Conservation (phyloP, 1,140 invertebrate species). For the Drosophila prosaltans region DNA sequence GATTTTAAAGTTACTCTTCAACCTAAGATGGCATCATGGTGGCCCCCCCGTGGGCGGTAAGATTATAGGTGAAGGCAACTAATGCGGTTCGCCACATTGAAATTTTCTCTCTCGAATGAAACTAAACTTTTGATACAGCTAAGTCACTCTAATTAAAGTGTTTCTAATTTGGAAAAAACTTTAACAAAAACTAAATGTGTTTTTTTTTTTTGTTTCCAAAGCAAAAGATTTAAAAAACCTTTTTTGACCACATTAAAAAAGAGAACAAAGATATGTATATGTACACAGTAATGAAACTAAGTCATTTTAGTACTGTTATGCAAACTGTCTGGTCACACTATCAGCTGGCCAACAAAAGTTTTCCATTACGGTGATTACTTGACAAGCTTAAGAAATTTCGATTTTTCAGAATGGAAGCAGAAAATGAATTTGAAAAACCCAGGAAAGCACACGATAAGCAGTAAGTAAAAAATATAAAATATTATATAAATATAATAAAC, state of each 20-base stretch:
- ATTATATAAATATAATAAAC: no score
- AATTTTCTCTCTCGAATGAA: neutral
- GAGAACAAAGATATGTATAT: no score
- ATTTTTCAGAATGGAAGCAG: constrained; percentile 19
- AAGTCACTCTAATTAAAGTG: constrained; percentile 22
- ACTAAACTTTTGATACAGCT: neutral
- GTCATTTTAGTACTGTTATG: neutral
- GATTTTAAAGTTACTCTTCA: constrained; percentile 9
- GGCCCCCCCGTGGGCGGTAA: neutral
- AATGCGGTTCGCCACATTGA: neutral
- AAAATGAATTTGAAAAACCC: constrained; percentile 16
- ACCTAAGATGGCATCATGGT: neutral
- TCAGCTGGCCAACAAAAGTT: neutral
- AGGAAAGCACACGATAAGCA: constrained; percentile 11
- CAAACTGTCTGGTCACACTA: neutral
- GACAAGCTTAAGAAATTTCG: neutral
- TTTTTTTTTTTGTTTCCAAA: no score
- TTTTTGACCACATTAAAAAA: no score
- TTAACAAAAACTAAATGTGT: no score
- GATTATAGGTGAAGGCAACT: neutral
- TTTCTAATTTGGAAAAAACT: neutral
- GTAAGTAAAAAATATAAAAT: constrained; percentile 31
- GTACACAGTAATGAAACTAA: no score
- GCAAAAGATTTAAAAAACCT: no score
- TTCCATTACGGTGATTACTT: neutral